Evolutionary conservation across 2,888 invertebrate species (phyloP), one percentile per base, ranked within the genome.

Genomic region (Ptilodon capucinus): DNA sequence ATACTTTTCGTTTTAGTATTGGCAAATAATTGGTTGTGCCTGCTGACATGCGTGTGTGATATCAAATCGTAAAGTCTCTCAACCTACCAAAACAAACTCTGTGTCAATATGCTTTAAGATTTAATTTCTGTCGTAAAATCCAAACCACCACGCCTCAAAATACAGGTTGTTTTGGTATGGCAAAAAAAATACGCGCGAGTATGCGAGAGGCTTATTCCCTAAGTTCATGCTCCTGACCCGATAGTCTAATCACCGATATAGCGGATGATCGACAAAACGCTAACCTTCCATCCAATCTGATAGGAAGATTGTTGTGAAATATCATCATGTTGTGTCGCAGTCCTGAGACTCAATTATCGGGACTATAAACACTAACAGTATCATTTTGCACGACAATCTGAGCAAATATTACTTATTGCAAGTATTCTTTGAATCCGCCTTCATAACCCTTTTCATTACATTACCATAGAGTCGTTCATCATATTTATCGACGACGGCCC

Each of bases 221-320:
- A 38, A 38, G 71, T 64, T 71, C 70, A 68, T 60, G 59, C 42
- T 46, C 58, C 68, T 74, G 74, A 74, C 75, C 73, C 44, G 65
- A 53, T 64, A 70, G 64, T 71, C 60, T 72, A 72, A 75, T 75
- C 72, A 71, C 60, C 57, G 49, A 60, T 60, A 64, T 67, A 60
- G 56, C 60, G 55, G 55, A 66, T 67, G 69, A 71, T 69, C 67
- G 64, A 59, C 69, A 67, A 67, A 48, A 49, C 55, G 38, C 38
- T 19, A 18, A 36, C 18, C 19, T 38, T 38, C 38, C 19, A 4
- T 19, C 19, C 11, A 60, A 53, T 57, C 60, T 57, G 60, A 60
- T 60, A 57, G 60, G 50, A 53, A 59, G 56, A 59, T 59, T 59
- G 59, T 46, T 60, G 53, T 60, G 50, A 60, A 49, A 59, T 59